Evolutionary conservation across 2,797 vertebrate species (phyloP).

Genomic region (Protonibea diacanthus): DNA sequence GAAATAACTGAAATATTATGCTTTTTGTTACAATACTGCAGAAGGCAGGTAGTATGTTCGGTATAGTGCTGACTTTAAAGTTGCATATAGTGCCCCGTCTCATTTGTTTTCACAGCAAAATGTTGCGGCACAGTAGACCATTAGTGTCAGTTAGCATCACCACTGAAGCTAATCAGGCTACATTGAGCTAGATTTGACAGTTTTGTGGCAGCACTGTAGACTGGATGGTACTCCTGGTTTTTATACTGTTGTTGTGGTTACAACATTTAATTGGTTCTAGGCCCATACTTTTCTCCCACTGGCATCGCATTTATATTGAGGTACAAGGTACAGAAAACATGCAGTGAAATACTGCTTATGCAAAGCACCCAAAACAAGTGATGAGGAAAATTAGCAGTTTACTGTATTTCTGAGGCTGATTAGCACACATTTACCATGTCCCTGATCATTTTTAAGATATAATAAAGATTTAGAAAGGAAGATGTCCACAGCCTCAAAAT

Average conservation of each 20-base stretch:
- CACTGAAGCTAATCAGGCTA: conserved; percentile 40
- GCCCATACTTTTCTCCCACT: conserved; percentile 2
- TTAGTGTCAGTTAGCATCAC: conserved; percentile 44
- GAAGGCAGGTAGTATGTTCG: neutral
- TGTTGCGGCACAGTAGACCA: conserved; percentile 19
- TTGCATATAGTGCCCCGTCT: neutral
- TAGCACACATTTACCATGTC: neutral
- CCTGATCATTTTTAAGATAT: neutral
- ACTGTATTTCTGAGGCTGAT: neutral
- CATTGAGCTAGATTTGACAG: conserved; percentile 40
- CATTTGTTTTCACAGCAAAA: conserved; percentile 26
- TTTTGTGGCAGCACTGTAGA: conserved; percentile 23
- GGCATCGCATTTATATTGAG: neutral
- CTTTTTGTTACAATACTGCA: conserved; percentile 16
- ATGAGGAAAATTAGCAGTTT: neutral
- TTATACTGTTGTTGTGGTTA: neutral
- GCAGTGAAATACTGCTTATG: neutral
- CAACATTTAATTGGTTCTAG: neutral
- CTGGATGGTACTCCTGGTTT: neutral
- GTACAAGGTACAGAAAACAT: neutral
- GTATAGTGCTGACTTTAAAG: neutral
- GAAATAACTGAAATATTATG: conserved; percentile 3
- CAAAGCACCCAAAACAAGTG: neutral
- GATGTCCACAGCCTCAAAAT: neutral
- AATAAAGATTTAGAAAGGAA: neutral